Base-by-base conservation (phyloP, 2,888 invertebrate species). In the Limnephilus marmoratus region DNA sequence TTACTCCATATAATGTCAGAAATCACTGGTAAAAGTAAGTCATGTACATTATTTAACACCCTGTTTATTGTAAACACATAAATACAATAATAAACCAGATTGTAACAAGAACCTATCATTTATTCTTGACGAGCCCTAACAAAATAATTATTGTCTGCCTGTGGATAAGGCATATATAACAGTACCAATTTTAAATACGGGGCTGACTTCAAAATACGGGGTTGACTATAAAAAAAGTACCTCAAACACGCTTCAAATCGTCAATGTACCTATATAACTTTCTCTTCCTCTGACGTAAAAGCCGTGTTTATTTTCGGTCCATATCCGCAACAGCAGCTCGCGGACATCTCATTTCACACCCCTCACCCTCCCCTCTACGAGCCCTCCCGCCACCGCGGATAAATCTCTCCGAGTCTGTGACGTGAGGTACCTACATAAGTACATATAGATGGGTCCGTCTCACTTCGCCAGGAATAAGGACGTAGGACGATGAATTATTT, bases 281-380 rank as follows among this genome's bases (percentile, higher is more conserved):
- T 18, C 3, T 82, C 29, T 31, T 34, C 82, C 82, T 12, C 29
- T 82, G 31, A 31, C 31, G 31, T 34, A 31, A 31, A 53, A 11
- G 34, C 9, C 49, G 49, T 49, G 49, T 68, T 68, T 87, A 24
- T 18, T 68, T 31, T 68, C n/a, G 31, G 53, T 82, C 87, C 68
- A 34, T 87, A 31, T 31, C 68, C 24, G 34, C 24, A 85, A 24
- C 34, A 31, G 3, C 87, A 87, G 87, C 68, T 37, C 18, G 87
- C 68, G 87, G 87, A 87, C 87, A 87, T 87, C 68, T 87, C 87
- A 68, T 87, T 87, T 37, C 68, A 18, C 34, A 31, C 34, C 68
- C 85, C 85, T 82, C 82, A 37, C n/a, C 18, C 34, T 37, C 83
- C 13, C 18, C 34, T 37, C 83, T 3, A 5, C 2, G 18, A 5